phyloP scores from a whole-genome alignment of 2,797 vertebrate genomes.

The Mormyrops attenuatus region DNA sequence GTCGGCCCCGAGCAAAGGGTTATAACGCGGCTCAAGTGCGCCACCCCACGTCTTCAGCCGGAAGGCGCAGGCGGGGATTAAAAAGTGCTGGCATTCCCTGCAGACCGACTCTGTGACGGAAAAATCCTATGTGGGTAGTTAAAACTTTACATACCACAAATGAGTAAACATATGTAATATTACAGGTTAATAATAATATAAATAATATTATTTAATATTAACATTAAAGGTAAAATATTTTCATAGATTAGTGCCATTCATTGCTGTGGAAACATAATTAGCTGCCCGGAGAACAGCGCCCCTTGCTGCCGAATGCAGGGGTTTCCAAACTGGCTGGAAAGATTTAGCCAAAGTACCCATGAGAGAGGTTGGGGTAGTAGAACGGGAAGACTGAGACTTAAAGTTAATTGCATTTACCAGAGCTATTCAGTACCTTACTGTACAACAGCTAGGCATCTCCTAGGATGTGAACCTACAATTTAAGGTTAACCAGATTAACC shows the following conservation, averaged over 20 bases:
- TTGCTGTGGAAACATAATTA: neutral
- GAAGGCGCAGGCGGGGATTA: constrained; percentile 12
- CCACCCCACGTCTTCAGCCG: constrained; percentile 26
- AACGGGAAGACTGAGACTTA: neutral
- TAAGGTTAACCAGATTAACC: neutral
- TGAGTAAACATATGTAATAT: neutral
- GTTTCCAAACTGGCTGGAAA: neutral
- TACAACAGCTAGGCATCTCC: neutral
- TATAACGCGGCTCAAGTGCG: constrained; percentile 18
- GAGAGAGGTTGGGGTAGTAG: neutral
- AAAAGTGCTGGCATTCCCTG: neutral
- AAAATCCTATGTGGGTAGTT: neutral
- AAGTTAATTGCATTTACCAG: neutral
- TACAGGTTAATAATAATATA: no score
- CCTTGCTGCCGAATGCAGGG: neutral
- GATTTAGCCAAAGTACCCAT: neutral
- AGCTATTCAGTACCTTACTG: neutral
- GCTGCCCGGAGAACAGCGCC: neutral
- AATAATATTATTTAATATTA: no score
- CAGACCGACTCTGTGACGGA: neutral
- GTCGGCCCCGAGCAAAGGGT: neutral
- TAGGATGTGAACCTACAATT: neutral
- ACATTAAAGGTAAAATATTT: constrained; percentile 48
- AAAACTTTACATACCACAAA: neutral
- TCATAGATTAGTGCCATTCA: neutral